These are phyloP conservation scores for Vireo griseus DNA, from an alignment of 2,797 vertebrate genomes.

Conservation along the genomic window DNA sequence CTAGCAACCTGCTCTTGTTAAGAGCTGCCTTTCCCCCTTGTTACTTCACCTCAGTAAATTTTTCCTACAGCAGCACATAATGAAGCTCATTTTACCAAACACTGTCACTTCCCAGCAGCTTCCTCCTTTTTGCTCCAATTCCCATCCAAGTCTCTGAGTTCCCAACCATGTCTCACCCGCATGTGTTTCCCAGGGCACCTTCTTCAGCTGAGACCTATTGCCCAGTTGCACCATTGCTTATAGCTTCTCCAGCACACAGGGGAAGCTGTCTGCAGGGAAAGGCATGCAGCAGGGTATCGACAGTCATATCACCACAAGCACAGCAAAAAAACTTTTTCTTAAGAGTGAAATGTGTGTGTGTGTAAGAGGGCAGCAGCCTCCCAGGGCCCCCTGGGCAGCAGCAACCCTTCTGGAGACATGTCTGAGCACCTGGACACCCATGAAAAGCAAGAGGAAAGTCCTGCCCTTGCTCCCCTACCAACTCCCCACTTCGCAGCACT, in stretches of 20 bases:
- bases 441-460: neutral
- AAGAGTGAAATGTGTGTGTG: fast-evolving
- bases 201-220: neutral
- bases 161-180: neutral
- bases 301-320: neutral
- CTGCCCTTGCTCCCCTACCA: neutral
- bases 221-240: neutral
- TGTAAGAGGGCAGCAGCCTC: neutral
- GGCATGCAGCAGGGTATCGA: fast-evolving
- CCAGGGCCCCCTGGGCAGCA: fast-evolving
- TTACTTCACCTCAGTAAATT: neutral
- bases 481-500: neutral
- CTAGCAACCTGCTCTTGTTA: neutral
- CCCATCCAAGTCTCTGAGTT: neutral
- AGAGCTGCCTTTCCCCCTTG: neutral
- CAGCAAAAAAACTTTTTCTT: neutral
- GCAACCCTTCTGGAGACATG: neutral
- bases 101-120: neutral
- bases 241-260: neutral
- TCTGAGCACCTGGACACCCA: fast-evolving
- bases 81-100: neutral
- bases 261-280: neutral
- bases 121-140: neutral
- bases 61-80: neutral
- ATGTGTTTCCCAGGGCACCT: neutral